A percentile compares a stretch with the other conserved stretches of the same genome.
These are phyloP conservation scores for Myripristis murdjan DNA, from an alignment of 2,797 vertebrate genomes.

Conservation along the genomic window DNA sequence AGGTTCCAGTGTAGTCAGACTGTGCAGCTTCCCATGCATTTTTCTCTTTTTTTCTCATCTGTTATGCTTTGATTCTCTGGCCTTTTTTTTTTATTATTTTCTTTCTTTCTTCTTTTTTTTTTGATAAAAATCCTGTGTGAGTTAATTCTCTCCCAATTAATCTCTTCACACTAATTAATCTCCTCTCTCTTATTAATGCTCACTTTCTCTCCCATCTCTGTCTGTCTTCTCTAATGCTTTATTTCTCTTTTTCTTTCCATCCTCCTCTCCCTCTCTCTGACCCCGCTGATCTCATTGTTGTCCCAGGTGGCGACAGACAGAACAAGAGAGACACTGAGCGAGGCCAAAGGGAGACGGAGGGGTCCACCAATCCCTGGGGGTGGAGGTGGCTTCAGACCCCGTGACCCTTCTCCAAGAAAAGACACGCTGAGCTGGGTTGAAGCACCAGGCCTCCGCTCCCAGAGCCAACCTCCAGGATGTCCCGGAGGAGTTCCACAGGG, in stretches of 20 bases:
- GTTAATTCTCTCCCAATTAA: constrained; percentile 15
- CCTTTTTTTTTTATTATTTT: neutral
- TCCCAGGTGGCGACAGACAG: constrained; percentile 76
- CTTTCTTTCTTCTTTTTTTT: no score
- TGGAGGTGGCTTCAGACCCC: constrained; percentile 19
- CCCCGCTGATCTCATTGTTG: constrained; percentile 70
- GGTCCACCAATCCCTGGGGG: constrained; percentile 28
- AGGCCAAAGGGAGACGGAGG: constrained; percentile 44
- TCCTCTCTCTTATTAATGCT: constrained; percentile 6
- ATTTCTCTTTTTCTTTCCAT: constrained; percentile 28
- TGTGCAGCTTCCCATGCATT: constrained; percentile 4
- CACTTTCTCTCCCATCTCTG: constrained; percentile 10
- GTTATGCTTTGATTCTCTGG: neutral
- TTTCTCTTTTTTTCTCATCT: neutral
- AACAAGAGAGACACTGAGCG: constrained; percentile 46
- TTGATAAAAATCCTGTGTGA: constrained; percentile 2
- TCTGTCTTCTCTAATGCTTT: constrained; percentile 23
- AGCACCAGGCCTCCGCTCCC: constrained; percentile 9
- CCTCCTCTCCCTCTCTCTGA: constrained; percentile 22
- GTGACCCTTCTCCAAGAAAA: constrained; percentile 8
- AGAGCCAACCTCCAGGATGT: constrained; percentile 79
- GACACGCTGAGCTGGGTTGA: constrained; percentile 26
- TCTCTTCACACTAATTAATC: constrained; percentile 4
- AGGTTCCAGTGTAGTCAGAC: constrained; percentile 5
- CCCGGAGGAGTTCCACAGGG: constrained; percentile 84